Base-by-base conservation (phyloP, 2,888 invertebrate genomes). In the Amphimallon solstitiale region DNA sequence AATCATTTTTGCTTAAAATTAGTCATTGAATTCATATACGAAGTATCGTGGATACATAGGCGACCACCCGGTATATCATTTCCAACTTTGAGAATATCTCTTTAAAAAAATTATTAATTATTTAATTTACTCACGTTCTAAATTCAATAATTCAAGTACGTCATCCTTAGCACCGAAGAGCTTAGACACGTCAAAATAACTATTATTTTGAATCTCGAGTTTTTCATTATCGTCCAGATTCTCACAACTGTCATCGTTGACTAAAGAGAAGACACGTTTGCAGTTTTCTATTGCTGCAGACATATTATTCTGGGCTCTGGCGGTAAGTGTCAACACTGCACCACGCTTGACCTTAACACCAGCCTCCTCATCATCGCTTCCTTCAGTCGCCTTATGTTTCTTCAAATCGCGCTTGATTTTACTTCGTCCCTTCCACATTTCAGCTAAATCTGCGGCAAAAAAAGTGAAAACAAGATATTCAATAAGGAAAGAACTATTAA, bases 121-220 rank as follows among this genome's bases (percentile, higher is more conserved):
- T n/a, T n/a, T n/a, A n/a, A n/a, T 21, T 43, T 37, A 74, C 76
- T 75, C 73, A 80, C 80, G 68, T 71, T 80, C 80, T 43, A 15
- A 38, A 46, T 68, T 51, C 29, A 71, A 45, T 10, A 70, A 23
- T n/a, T 74, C 45, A 7, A 80, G 49, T 21, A 80, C 17, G 17
- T 74, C 69, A 5, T 71, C 59, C 59, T 78, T 73, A 23, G 75
- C 71, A 15, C 67, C 64, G 49, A 65, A 67, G 34, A 68, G 29
- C 61, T 68, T 71, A 14, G 77, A 56, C 52, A 75, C 65, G 60
- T 73, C 75, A 29, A 70, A 52, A 56, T 68, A n/a, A 15, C 23
- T 43, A n/a, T 7, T 29, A 5, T 35, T 56, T 45, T 29, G 40
- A 49, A 46, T 66, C 14, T 56, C 63, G 0, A 34, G 38, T 43